Base-by-base conservation (phyloP, 2,113 vertebrate species). In the Peromyscus californicus region DNA sequence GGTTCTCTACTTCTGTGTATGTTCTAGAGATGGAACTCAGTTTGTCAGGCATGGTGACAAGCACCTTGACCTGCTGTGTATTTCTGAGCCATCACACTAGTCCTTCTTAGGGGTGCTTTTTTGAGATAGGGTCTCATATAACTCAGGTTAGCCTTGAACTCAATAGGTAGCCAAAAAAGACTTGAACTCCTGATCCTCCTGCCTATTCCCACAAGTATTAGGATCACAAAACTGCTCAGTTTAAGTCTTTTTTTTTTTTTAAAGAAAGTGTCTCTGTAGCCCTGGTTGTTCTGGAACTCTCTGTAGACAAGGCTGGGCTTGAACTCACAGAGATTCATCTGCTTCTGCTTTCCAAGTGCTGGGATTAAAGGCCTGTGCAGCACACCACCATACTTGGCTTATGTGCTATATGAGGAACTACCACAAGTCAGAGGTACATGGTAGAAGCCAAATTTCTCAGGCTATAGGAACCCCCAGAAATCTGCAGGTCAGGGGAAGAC, bases 401-500 rank as follows among this genome's bases (percentile, higher is more conserved):
- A 24, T 83, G 51, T 54, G 57, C 89, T 67, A 57, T n/a, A 36
- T 3, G 57, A 89, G 84, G 22, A 92, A 39, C 63, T 75, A 59
- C 65, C 33, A 65, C 26, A 72, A 31, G 65, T 48, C 85, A 91
- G 88, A 78, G 7, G 48, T 4, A 57, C 4, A 8, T 0, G 51
- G 69, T 0, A 29, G 51, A 26, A 54, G 84, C 78, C 13, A 17
- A 72, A 82, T 45, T 31, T 87, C 51, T 79, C 67, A 39, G 88
- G 82, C 59, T 67, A 4, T 1, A 63, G 84, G 51, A 89, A 61
- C 24, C 54, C 24, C 48, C 17, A 15, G 51, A 76, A 69, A 65
- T n/a, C 72, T 63, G 75, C 39, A 51, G 91, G 89, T 65, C 57
- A 61, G 78, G 79, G n/a, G 45, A 59, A 59, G 97, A 91, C 95